Percentiles rank a stretch among this genome's conserved stretches.
These are phyloP conservation scores for Lasioglossum albipes DNA, from an alignment of 1,140 invertebrate species.

Conservation along the genomic window DNA sequence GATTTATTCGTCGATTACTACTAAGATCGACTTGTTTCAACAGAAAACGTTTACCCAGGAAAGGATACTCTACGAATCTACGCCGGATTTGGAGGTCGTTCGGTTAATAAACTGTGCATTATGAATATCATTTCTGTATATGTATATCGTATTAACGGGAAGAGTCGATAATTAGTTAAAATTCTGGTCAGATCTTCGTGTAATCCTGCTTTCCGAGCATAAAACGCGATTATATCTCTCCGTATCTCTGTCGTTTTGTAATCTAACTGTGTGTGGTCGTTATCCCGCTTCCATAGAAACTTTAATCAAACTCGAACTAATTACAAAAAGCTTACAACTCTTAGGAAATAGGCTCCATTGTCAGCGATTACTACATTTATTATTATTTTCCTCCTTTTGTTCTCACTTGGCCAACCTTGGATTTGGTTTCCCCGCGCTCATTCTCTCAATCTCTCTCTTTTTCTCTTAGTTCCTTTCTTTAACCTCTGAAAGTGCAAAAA, in stretches of 20 bases:
- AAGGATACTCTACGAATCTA: slow-evolving; percentile 27
- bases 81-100: slow-evolving; percentile 25
- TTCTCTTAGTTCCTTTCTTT: background rate
- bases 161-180: slow-evolving; percentile 47
- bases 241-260: background rate
- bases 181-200: slow-evolving; percentile 58
- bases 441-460: background rate
- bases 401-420: slow-evolving; percentile 60
- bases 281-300: slow-evolving; percentile 53
- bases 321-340: slow-evolving; percentile 67
- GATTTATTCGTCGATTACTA: slow-evolving; percentile 25
- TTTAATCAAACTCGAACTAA: slow-evolving; percentile 62
- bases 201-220: slow-evolving; percentile 26
- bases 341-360: slow-evolving; percentile 63
- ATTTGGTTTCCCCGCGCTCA: slow-evolving; percentile 33
- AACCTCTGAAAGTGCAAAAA: slow-evolving; percentile 30
- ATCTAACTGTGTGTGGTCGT: slow-evolving; percentile 19
- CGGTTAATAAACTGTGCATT: slow-evolving; percentile 32
- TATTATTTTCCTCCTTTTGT: slow-evolving; percentile 13
- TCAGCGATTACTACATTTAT: slow-evolving; percentile 28
- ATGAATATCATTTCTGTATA: slow-evolving; percentile 15
- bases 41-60: slow-evolving; percentile 35
- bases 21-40: slow-evolving; percentile 49
- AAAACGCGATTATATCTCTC: background rate
- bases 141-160: slow-evolving; percentile 27